These are phyloP conservation scores for Mustela nigripes DNA, from an alignment of 2,113 vertebrate species.

Conservation along the genomic window DNA sequence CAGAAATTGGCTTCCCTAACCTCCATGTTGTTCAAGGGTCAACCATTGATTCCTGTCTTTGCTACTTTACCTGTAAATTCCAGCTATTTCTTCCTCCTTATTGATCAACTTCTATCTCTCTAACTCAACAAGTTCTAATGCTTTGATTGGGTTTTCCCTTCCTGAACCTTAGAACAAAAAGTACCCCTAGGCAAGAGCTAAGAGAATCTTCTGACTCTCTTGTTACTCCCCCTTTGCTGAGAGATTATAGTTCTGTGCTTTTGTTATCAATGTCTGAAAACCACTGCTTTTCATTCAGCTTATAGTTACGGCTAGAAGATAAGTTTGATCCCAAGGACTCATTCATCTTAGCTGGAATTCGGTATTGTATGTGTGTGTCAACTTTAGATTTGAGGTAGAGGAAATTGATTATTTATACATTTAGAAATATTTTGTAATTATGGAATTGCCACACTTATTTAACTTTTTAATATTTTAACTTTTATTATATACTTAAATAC, in stretches of 20 bases:
- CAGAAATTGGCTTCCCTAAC: neutral
- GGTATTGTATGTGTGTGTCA: neutral
- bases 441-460: neutral
- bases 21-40: neutral
- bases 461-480: neutral
- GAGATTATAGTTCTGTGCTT: neutral
- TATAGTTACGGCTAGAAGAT: neutral
- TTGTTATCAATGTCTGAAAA: neutral
- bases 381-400: neutral
- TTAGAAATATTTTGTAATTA: neutral
- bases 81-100: neutral
- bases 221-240: neutral
- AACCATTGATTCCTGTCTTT: neutral
- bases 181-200: neutral
- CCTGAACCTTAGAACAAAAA: neutral
- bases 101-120: neutral
- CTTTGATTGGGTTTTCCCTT: accelerated
- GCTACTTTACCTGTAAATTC: neutral
- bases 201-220: neutral
- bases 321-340: neutral
- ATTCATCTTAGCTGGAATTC: neutral
- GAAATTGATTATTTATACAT: neutral
- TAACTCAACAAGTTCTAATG: neutral
- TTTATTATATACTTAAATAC: neutral
- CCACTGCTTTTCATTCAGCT: neutral